Percentiles rank a stretch among this genome's conserved stretches.
These are phyloP conservation scores for Morone chrysops DNA, from an alignment of 2,113 vertebrate genomes.

Conservation along the genomic window DNA sequence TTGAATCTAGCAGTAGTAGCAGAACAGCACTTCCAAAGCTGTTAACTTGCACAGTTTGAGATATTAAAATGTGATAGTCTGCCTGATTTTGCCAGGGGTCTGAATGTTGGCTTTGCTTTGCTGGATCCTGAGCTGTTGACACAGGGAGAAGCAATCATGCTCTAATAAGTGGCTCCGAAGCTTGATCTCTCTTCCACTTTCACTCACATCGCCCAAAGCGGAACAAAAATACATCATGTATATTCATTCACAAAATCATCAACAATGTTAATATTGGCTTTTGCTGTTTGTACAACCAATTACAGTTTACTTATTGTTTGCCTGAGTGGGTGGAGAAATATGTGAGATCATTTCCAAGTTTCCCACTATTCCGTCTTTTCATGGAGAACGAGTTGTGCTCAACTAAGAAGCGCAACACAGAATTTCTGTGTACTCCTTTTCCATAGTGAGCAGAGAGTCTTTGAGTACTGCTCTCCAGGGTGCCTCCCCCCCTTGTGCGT, in stretches of 20 bases:
- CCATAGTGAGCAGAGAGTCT: constrained; percentile 63
- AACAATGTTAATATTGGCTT: constrained; percentile 68
- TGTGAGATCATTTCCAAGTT: constrained; percentile 47
- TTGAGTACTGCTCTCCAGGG: constrained; percentile 70
- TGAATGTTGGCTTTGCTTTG: constrained; percentile 66
- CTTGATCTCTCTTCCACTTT: constrained; percentile 55
- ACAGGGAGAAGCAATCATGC: constrained; percentile 40
- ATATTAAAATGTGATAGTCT: constrained; percentile 60
- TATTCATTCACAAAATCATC: constrained; percentile 66
- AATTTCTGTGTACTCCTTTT: constrained; percentile 54
- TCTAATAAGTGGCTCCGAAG: constrained; percentile 53
- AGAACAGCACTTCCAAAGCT: constrained; percentile 63
- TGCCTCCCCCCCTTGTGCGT: constrained; percentile 39
- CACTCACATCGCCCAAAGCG: constrained; percentile 41
- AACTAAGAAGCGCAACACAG: constrained; percentile 51
- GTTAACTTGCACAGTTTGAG: constrained; percentile 58
- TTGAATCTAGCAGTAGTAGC: constrained; percentile 56
- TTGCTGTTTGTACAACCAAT: constrained; percentile 55
- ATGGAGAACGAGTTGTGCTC: constrained; percentile 49
- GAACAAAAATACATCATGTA: constrained; percentile 51
- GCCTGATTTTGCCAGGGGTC: constrained; percentile 55
- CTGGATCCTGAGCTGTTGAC: constrained; percentile 67
- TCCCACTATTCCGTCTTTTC: constrained; percentile 46
- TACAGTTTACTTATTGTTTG: constrained; percentile 63
- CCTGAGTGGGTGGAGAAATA: constrained; percentile 57